Percentiles rank a stretch among this genome's conserved stretches.
Conservation (phyloP, 2,113 vertebrate species). For the Cairina moschata region DNA sequence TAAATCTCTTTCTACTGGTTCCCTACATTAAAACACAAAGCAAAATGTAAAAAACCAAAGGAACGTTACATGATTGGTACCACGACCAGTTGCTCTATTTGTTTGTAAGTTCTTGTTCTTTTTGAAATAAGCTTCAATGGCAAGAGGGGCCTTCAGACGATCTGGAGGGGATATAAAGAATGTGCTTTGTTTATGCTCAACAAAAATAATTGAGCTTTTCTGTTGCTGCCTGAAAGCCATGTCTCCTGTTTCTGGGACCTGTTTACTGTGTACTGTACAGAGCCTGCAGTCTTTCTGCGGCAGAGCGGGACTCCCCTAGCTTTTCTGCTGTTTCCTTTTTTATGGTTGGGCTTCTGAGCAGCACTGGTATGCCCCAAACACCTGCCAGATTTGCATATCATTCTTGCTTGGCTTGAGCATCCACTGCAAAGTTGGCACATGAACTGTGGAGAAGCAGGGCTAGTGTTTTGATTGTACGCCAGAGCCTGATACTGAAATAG, state of each 20-base stretch:
- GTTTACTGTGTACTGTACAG: not conserved
- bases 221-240: conserved; percentile 8
- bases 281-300: conserved; percentile 35
- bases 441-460: conserved; percentile 68
- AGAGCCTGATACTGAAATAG: conserved; percentile 80
- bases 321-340: conserved; percentile 46
- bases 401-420: conserved; percentile 66
- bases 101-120: conserved; percentile 36
- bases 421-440: conserved; percentile 45
- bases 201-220: conserved; percentile 52
- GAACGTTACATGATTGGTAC: conserved; percentile 9
- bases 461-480: conserved; percentile 83
- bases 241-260: conserved; percentile 24
- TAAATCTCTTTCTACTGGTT: conserved; percentile 33
- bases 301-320: conserved; percentile 25
- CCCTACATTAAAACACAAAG: conserved; percentile 9
- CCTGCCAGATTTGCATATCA: conserved; percentile 78
- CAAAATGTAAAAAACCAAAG: not conserved
- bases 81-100: conserved; percentile 14
- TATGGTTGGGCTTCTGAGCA: conserved; percentile 33
- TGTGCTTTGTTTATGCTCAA: conserved; percentile 44
- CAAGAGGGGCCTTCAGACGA: conserved; percentile 37
- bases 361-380: conserved; percentile 68
- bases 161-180: conserved; percentile 41
- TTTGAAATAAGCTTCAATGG: conserved; percentile 37